phyloP scores from a whole-genome alignment of 1,140 invertebrate species.

The Lordiphosa mommai region DNA sequence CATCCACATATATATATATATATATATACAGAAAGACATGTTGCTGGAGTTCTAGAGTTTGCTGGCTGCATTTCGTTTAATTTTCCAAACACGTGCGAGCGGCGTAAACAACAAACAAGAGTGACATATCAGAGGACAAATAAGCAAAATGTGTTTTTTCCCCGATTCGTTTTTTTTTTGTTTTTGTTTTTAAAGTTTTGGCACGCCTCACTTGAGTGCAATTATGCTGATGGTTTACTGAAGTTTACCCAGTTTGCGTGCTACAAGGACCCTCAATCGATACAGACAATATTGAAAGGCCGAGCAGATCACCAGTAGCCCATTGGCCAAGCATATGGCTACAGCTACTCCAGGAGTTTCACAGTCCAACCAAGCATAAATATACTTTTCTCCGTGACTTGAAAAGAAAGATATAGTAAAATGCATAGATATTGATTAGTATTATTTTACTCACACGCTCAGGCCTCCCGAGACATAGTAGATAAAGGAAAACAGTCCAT shows the following conservation, averaged over 20 bases:
- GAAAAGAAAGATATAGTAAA: too few relatives aligned
- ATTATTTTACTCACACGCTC: slow-evolving; percentile 82
- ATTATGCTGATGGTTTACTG: slow-evolving; percentile 6
- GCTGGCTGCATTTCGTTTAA: slow-evolving; percentile 14
- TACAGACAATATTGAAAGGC: slow-evolving; percentile 38
- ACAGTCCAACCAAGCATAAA: slow-evolving; percentile 31
- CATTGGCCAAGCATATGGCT: fast-evolving
- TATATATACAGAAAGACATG: not conserved
- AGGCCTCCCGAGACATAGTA: slow-evolving; percentile 86
- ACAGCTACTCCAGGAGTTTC: not conserved
- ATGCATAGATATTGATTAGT: too few relatives aligned
- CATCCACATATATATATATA: slow-evolving; percentile 2
- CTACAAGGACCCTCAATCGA: slow-evolving; percentile 30
- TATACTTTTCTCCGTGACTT: slow-evolving; percentile 17
- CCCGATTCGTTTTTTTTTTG: not conserved
- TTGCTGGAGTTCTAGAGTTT: not conserved
- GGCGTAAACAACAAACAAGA: slow-evolving; percentile 41
- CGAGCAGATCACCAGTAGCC: not conserved
- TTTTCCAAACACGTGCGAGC: slow-evolving; percentile 42
- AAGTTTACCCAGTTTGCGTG: slow-evolving; percentile 18
- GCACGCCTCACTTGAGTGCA: slow-evolving; percentile 12
- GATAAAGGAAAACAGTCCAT: slow-evolving; percentile 84
- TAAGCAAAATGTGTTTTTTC: slow-evolving; percentile 6
- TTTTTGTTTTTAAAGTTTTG: slow-evolving; percentile 1
- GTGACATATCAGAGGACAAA: slow-evolving; percentile 17